Evolutionary conservation across 1,140 invertebrate genomes (phyloP).

Genomic region (Aphis craccivora): DNA sequence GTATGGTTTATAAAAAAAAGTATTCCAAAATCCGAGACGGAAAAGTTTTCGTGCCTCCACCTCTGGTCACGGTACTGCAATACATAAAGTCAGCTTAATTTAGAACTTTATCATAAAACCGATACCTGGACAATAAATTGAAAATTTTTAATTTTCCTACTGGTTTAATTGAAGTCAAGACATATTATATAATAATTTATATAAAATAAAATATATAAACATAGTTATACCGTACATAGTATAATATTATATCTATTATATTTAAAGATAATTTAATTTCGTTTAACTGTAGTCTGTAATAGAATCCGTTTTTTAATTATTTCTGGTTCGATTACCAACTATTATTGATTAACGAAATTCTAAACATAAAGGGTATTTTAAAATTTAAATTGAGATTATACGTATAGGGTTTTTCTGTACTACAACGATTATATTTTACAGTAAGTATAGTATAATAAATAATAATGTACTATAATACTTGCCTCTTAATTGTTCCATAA

Average conservation of each 20-base stretch:
- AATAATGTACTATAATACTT: not conserved
- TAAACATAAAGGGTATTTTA: not conserved
- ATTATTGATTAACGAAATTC: not conserved
- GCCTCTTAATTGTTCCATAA: not conserved
- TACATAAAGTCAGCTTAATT: no score
- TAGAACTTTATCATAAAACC: no score
- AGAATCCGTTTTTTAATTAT: not conserved
- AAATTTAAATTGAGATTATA: no score
- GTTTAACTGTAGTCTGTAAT: not conserved
- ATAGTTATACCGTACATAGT: not conserved
- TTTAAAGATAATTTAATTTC: not conserved
- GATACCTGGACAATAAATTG: no score
- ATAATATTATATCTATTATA: not conserved
- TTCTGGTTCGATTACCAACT: not conserved
- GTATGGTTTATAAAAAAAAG: no score
- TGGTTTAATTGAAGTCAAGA: no score
- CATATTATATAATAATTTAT: not conserved
- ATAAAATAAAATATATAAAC: not conserved
- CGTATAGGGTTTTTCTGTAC: not conserved
- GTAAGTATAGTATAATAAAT: no score
- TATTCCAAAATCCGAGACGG: no score
- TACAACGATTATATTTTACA: no score
- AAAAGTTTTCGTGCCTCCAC: no score
- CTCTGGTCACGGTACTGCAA: no score
- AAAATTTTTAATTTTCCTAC: no score